Evolutionary conservation across 2,113 vertebrate genomes (phyloP).

Genomic region (Furnarius figulus): DNA sequence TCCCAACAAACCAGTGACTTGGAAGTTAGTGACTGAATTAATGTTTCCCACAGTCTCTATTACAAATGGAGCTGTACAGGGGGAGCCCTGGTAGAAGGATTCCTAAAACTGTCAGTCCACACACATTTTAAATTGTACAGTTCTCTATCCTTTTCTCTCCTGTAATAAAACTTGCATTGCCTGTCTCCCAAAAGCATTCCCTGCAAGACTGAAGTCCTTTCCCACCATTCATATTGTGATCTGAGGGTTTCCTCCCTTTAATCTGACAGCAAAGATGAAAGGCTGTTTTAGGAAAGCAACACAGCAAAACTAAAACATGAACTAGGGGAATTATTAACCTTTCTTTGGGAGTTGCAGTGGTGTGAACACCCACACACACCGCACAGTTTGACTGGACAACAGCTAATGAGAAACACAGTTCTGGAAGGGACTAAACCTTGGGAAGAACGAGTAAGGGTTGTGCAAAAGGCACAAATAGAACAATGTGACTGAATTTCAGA

Average conservation of each 20-base stretch:
- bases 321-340: background rate
- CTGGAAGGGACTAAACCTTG: background rate
- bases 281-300: background rate
- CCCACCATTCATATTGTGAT: background rate
- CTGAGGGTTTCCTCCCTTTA: constrained; percentile 1
- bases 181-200: background rate
- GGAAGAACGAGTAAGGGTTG: background rate
- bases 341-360: background rate
- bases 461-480: background rate
- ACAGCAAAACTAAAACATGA: background rate
- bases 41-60: background rate
- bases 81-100: background rate
- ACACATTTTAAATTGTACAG: background rate
- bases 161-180: background rate
- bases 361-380: background rate
- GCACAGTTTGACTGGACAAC: background rate
- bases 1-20: background rate
- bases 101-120: background rate
- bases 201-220: background rate
- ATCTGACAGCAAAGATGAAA: constrained; percentile 12
- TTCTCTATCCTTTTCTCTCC: background rate
- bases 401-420: background rate
- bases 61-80: background rate
- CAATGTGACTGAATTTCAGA: background rate
- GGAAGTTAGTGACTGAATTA: background rate